A percentile compares a stretch with the other conserved stretches of the same genome.
Conservation (phyloP, 2,888 invertebrate species). For the Smittia sp. region DNA sequence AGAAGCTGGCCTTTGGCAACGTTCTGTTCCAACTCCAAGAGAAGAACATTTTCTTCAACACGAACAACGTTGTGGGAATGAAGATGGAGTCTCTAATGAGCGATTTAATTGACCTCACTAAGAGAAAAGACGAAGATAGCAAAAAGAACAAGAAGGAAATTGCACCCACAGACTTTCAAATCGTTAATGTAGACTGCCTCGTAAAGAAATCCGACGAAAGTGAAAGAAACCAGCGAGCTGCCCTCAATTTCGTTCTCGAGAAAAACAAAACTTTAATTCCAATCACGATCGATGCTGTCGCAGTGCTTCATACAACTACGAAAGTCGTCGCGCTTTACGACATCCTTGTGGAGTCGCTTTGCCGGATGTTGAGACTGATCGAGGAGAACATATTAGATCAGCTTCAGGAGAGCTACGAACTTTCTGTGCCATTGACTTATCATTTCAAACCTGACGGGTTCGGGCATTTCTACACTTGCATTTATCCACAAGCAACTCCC, state of each 20-base stretch:
- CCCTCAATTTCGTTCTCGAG: slow-evolving; percentile 21
- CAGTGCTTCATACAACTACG: slow-evolving; percentile 65
- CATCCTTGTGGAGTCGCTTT: slow-evolving; percentile 71
- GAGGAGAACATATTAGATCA: slow-evolving; percentile 57
- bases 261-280: slow-evolving; percentile 53
- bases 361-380: slow-evolving; percentile 65
- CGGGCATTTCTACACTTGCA: slow-evolving; percentile 73
- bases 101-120: slow-evolving; percentile 54
- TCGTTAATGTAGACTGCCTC: slow-evolving; percentile 50
- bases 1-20: slow-evolving; percentile 64
- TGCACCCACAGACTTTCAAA: slow-evolving; percentile 48
- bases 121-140: slow-evolving; percentile 1
- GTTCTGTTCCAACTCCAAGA: slow-evolving; percentile 68
- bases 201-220: slow-evolving; percentile 49
- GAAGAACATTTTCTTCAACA: slow-evolving; percentile 49
- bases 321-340: slow-evolving; percentile 66
- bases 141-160: slow-evolving; percentile 45
- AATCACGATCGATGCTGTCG: slow-evolving; percentile 67
- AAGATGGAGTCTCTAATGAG: slow-evolving; percentile 51
- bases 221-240: slow-evolving; percentile 14
- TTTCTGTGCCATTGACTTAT: slow-evolving; percentile 53
- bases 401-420: slow-evolving; percentile 35
- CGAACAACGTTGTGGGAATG: slow-evolving; percentile 51
- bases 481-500: slow-evolving; percentile 64
- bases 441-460: slow-evolving; percentile 72